Conservation (phyloP, 2,888 invertebrate genomes). For the Eumacrocentrus americanus region DNA sequence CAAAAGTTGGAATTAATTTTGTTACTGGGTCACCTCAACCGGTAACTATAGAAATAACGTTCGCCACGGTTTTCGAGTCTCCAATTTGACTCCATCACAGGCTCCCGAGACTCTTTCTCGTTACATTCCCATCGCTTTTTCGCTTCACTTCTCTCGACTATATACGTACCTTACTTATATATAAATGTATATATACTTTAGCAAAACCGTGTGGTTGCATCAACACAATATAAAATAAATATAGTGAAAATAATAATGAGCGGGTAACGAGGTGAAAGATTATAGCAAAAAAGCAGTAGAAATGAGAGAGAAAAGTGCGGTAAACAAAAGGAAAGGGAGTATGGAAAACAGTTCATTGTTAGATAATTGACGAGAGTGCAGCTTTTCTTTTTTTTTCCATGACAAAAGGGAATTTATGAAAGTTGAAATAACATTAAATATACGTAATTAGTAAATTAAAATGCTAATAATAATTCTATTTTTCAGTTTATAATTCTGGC, state of each 20-base stretch:
- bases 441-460: too few species aligned
- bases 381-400: too few species aligned
- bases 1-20: slow-evolving; percentile 39
- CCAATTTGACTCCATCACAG: slow-evolving; percentile 8
- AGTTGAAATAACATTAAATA: too few species aligned
- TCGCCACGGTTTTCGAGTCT: slow-evolving; percentile 30
- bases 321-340: too few species aligned
- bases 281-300: background rate
- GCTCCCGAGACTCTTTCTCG: background rate
- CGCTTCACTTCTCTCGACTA: background rate
- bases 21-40: slow-evolving; percentile 34
- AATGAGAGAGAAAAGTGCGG: background rate
- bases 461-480: too few species aligned
- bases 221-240: slow-evolving; percentile 6
- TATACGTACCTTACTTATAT: slow-evolving; percentile 12
- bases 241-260: background rate
- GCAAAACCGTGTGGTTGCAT: background rate
- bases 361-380: too few species aligned
- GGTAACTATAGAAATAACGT: slow-evolving; percentile 35
- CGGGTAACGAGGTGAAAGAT: background rate
- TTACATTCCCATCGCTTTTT: background rate
- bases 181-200: slow-evolving; percentile 28
- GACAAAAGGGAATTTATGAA: too few species aligned
- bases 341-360: background rate
- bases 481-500: too few species aligned